Conservation (phyloP, 2,888 invertebrate genomes). For the Drosophila cognata region DNA sequence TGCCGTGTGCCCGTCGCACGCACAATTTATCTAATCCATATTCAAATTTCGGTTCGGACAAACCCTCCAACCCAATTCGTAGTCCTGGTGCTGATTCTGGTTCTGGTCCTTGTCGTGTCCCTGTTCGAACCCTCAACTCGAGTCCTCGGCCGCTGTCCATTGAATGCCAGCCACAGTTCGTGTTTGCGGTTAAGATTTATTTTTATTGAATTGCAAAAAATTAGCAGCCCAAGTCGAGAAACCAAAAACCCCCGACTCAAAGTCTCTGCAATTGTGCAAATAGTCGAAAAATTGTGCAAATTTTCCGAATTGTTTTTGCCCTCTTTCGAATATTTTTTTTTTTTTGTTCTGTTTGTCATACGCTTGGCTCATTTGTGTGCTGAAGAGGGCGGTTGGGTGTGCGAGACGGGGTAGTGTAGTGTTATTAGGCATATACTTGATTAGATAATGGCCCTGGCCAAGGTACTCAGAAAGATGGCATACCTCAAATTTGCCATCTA, state of each 20-base stretch:
- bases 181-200: slow-evolving; percentile 78
- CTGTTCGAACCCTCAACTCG: slow-evolving; percentile 20
- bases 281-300: slow-evolving; percentile 37
- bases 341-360: not conserved
- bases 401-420: slow-evolving; percentile 2
- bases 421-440: slow-evolving; percentile 31
- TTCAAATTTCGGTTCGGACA: slow-evolving; percentile 71
- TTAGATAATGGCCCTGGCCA: slow-evolving; percentile 39
- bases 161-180: slow-evolving; percentile 50
- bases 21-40: slow-evolving; percentile 79
- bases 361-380: slow-evolving; percentile 27
- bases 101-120: not conserved
- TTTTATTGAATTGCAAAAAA: slow-evolving; percentile 77
- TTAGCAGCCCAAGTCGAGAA: slow-evolving; percentile 38
- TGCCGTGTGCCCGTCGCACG: slow-evolving; percentile 56
- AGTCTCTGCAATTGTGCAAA: slow-evolving; percentile 49
- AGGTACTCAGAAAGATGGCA: slow-evolving; percentile 8
- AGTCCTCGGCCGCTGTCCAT: slow-evolving; percentile 49
- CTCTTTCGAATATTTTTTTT: not conserved
- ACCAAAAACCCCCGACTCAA: not conserved
- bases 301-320: slow-evolving; percentile 30
- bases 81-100: not conserved
- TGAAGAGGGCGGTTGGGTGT: not conserved
- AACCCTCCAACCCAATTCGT: slow-evolving; percentile 15
- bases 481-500: slow-evolving; percentile 9